A percentile compares a stretch with the other conserved stretches of the same genome.
Conservation (phyloP, 2,888 invertebrate species). For the Ophraella communa region DNA sequence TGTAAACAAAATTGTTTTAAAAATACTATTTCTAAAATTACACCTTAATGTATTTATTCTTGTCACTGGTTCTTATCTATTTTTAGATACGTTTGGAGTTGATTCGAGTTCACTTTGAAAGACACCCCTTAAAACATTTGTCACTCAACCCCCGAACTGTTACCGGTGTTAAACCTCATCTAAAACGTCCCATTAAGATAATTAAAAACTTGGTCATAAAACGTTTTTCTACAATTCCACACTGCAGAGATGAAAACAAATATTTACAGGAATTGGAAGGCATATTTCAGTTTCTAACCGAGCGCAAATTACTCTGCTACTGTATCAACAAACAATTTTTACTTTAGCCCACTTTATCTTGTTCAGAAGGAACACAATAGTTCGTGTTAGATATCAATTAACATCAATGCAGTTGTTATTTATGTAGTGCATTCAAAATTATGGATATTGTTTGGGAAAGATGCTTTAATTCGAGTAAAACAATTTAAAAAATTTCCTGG, state of each 20-base stretch:
- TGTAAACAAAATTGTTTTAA: not conserved
- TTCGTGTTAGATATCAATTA: no score
- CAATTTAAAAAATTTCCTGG: no score
- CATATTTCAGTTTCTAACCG: not conserved
- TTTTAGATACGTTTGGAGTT: conserved; percentile 9
- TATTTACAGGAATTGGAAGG: not conserved
- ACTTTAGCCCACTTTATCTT: no score
- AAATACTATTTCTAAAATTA: not conserved
- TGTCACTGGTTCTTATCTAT: conserved; percentile 19
- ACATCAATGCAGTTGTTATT: no score
- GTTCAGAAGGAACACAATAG: no score
- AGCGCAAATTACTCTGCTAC: no score
- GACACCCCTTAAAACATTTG: conserved; percentile 19
- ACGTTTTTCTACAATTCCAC: conserved; percentile 13
- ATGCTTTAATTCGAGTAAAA: no score
- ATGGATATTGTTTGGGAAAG: no score
- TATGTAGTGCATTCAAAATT: no score
- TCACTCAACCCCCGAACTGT: conserved; percentile 22
- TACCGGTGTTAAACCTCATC: conserved; percentile 23
- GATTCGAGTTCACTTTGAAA: conserved; percentile 3
- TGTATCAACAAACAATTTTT: no score
- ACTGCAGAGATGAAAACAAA: not conserved
- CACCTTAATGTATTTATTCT: not conserved
- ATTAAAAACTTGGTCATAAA: conserved; percentile 28
- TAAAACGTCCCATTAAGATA: conserved; percentile 28